phyloP scores from a whole-genome alignment of 23 tunicate genomes.

The Trididemnum clinides region DNA sequence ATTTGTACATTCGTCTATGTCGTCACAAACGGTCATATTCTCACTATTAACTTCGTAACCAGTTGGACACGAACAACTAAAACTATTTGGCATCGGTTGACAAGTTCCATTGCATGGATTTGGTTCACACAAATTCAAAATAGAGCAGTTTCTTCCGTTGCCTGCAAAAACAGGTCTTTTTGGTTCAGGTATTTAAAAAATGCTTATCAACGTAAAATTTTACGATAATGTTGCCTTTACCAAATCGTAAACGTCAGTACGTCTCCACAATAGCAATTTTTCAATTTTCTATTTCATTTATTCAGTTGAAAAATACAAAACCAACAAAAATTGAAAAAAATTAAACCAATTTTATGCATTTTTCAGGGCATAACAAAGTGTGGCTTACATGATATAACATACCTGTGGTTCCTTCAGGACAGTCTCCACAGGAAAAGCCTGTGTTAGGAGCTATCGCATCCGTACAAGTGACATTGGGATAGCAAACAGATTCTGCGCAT shows the following conservation, averaged over 20 bases:
- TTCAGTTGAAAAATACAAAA: no score
- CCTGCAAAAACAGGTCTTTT: constrained; percentile 21
- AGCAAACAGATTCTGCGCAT: constrained; percentile 42
- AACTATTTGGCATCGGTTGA: not conserved
- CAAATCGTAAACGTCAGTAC: no score
- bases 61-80: constrained; percentile 45
- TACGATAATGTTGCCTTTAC: not conserved
- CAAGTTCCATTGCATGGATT: constrained; percentile 50
- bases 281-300: no score
- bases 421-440: constrained; percentile 45
- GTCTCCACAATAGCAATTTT: no score
- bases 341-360: no score
- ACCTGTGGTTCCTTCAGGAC: constrained; percentile 65
- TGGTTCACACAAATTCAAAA: constrained; percentile 37
- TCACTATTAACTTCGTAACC: constrained; percentile 38
- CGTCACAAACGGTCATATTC: constrained; percentile 30
- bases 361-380: no score
- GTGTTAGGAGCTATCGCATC: constrained; percentile 50
- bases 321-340: no score
- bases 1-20: constrained; percentile 63
- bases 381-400: no score
- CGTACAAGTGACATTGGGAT: constrained; percentile 44
- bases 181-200: not conserved
- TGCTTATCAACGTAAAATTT: not conserved
- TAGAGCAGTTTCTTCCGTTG: constrained; percentile 59